Conservation (phyloP, 2,113 vertebrate genomes). For the Pholis gunnellus region DNA sequence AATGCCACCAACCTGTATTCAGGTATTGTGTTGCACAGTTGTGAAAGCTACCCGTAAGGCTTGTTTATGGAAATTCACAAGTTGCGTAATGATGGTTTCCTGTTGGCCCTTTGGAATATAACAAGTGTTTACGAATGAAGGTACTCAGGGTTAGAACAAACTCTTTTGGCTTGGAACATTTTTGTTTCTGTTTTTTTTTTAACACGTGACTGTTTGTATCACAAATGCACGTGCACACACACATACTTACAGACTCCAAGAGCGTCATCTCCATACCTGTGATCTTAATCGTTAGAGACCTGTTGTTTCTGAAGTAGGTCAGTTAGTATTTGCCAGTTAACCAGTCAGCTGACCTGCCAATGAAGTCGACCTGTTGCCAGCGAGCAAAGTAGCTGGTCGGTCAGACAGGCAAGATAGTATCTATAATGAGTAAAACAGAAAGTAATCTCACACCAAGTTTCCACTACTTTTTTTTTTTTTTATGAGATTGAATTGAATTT, state of each 20-base stretch:
- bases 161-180: conserved; percentile 49
- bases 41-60: conserved; percentile 1
- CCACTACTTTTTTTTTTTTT: conserved; percentile 11
- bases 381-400: conserved; percentile 1
- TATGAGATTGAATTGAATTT: conserved; percentile 22
- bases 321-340: conserved; percentile 25
- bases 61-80: conserved; percentile 48
- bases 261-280: conserved; percentile 54
- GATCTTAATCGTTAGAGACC: conserved; percentile 46
- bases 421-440: conserved; percentile 45
- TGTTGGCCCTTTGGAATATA: conserved; percentile 26
- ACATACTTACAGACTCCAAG: background rate
- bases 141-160: conserved; percentile 46
- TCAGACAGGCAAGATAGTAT: conserved; percentile 16
- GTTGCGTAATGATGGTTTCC: conserved; percentile 31
- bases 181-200: conserved; percentile 41
- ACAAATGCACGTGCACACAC: background rate
- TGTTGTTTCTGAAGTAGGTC: conserved; percentile 33
- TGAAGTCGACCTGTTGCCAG: background rate
- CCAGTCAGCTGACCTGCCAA: conserved; percentile 11
- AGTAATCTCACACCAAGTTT: conserved; percentile 22
- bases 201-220: conserved; percentile 38
- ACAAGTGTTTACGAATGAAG: conserved; percentile 48
- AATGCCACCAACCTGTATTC: background rate
- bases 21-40: background rate